Evolutionary conservation across 1,140 invertebrate species (phyloP).

Genomic region (Drosophila ohnishii): DNA sequence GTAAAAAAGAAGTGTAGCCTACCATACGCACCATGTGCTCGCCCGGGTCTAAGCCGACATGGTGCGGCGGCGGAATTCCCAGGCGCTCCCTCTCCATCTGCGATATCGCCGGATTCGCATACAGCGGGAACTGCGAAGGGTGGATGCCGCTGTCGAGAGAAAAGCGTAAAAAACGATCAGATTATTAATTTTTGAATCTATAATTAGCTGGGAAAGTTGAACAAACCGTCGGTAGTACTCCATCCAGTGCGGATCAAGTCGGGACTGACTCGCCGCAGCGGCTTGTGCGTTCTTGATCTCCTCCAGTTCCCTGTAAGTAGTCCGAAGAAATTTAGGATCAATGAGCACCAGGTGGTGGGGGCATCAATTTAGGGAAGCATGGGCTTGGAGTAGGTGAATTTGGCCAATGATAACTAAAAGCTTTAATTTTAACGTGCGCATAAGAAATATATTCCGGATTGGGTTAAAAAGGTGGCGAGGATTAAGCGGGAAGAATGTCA

Average conservation of each 20-base stretch:
- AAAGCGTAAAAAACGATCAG: not conserved
- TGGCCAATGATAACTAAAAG: constrained; percentile 55
- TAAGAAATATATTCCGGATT: constrained; percentile 25
- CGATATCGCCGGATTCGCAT: constrained; percentile 88
- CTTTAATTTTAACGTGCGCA: constrained; percentile 50
- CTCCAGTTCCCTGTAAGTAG: constrained; percentile 87
- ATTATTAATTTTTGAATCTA: not conserved
- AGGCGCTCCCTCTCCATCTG: constrained; percentile 94
- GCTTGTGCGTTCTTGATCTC: constrained; percentile 90
- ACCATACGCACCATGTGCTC: constrained; percentile 85
- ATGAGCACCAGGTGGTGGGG: constrained; percentile 4
- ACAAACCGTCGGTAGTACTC: constrained; percentile 91
- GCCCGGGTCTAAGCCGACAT: constrained; percentile 85
- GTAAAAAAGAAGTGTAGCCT: constrained; percentile 84
- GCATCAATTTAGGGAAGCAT: constrained; percentile 10
- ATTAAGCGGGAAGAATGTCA: constrained; percentile 23
- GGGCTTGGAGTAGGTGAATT: constrained; percentile 30
- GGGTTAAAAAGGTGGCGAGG: constrained; percentile 1
- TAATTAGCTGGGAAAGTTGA: constrained; percentile 36
- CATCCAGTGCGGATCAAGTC: constrained; percentile 95
- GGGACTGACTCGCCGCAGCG: constrained; percentile 84
- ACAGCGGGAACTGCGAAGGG: constrained; percentile 85
- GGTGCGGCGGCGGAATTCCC: constrained; percentile 88
- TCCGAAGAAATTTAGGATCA: not conserved
- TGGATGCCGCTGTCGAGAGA: constrained; percentile 84